Percentiles rank a stretch among this genome's conserved stretches.
Evolutionary conservation across 2,797 vertebrate genomes (phyloP).

Genomic region (Rhinophrynus dorsalis): DNA sequence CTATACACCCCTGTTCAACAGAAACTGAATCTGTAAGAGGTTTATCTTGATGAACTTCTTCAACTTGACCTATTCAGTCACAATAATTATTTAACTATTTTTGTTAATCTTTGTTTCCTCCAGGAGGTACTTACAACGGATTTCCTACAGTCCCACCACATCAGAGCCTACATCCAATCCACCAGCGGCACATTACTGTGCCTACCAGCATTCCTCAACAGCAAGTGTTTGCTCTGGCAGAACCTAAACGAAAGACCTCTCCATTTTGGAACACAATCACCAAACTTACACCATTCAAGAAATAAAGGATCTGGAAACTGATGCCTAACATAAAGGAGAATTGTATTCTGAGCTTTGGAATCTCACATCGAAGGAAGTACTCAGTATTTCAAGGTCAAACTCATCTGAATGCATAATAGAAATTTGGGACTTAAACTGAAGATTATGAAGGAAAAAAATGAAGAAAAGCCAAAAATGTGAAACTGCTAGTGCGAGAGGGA

Average conservation of each 20-base stretch:
- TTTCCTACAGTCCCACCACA: constrained; percentile 77
- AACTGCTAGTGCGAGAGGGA: background rate
- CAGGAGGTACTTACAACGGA: constrained; percentile 76
- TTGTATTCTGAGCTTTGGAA: background rate
- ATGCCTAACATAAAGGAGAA: background rate
- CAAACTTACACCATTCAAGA: constrained; percentile 86
- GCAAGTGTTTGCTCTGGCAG: constrained; percentile 92
- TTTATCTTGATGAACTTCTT: too few relatives aligned
- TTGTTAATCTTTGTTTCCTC: constrained; percentile 27
- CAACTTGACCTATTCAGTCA: too few relatives aligned
- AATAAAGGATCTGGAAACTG: constrained; percentile 65
- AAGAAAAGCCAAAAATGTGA: constrained; percentile 17
- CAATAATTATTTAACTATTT: too few relatives aligned
- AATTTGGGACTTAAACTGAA: background rate
- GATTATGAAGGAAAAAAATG: constrained; percentile 15
- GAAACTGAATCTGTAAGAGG: too few relatives aligned
- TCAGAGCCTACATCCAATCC: constrained; percentile 86
- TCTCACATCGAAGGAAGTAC: background rate
- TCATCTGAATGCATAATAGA: background rate
- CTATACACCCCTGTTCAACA: too few relatives aligned
- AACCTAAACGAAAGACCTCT: constrained; percentile 89
- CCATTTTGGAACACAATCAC: constrained; percentile 89
- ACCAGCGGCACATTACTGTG: constrained; percentile 93
- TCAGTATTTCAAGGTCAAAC: constrained; percentile 1
- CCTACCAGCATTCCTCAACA: constrained; percentile 94